phyloP scores from a whole-genome alignment of 1,140 invertebrate species.

The Steinernema feltiae region DNA sequence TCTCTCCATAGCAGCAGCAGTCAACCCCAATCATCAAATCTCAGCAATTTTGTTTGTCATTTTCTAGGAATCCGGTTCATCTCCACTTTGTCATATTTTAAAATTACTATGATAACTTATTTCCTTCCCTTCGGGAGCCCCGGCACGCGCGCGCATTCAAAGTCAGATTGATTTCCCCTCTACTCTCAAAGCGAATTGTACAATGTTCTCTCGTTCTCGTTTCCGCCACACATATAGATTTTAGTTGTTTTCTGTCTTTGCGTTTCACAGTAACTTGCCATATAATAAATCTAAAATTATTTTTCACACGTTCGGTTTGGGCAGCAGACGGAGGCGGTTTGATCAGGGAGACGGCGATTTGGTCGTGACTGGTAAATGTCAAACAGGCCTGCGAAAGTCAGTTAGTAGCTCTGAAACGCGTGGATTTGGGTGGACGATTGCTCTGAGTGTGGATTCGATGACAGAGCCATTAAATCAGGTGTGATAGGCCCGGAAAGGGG shows the following conservation, averaged over 20 bases:
- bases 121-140: background rate
- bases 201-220: background rate
- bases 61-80: slow-evolving; percentile 10
- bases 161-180: background rate
- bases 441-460: background rate
- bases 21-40: background rate
- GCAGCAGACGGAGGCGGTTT: too few relatives aligned
- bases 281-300: slow-evolving; percentile 3
- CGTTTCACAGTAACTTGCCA: slow-evolving; percentile 7
- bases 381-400: too few relatives aligned
- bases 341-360: too few relatives aligned
- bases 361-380: too few relatives aligned
- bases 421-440: too few relatives aligned
- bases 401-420: too few relatives aligned
- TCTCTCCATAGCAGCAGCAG: too few relatives aligned
- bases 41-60: background rate
- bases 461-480: slow-evolving; percentile 1
- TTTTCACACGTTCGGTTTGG: background rate
- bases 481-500: too few relatives aligned
- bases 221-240: slow-evolving; percentile 2
- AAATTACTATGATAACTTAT: slow-evolving; percentile 6
- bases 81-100: slow-evolving; percentile 7
- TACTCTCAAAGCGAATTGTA: slow-evolving; percentile 11
- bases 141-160: background rate
- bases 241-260: background rate